These are phyloP conservation scores for Nannospalax galili DNA, from an alignment of 2,113 vertebrate species.

Conservation along the genomic window DNA sequence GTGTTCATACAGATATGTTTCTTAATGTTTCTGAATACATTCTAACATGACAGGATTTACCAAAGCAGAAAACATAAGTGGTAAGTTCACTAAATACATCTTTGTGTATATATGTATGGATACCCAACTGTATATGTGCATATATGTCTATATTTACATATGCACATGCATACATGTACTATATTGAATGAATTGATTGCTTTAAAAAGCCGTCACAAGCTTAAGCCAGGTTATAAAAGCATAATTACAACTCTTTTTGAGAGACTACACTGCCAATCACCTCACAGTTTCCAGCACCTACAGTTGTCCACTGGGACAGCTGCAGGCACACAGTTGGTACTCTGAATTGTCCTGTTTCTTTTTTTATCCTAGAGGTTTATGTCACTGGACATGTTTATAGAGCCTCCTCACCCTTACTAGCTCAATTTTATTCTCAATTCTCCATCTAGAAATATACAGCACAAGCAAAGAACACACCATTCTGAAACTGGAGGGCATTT, in stretches of 20 bases:
- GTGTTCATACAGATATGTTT: not conserved
- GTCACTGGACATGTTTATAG: not conserved
- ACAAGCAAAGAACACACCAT: constrained; percentile 13
- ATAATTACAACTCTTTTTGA: not conserved
- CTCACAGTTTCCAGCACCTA: not conserved
- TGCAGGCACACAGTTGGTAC: not conserved
- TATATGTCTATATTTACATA: no score
- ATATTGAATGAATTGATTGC: not conserved
- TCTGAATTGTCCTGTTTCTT: not conserved
- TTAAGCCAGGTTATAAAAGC: not conserved
- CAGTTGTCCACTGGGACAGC: not conserved
- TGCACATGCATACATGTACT: not conserved
- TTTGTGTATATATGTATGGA: not conserved
- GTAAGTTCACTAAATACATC: constrained; percentile 12
- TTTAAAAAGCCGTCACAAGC: not conserved
- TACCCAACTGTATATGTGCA: not conserved
- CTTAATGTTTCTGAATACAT: not conserved
- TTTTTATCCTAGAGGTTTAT: not conserved
- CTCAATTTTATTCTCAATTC: constrained; percentile 39
- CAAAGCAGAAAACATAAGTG: not conserved
- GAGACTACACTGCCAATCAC: not conserved
- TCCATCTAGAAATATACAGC: constrained; percentile 33
- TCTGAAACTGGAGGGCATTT: constrained; percentile 51
- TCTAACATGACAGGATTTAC: not conserved
- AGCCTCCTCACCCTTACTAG: not conserved